These are phyloP conservation scores for Danaus plexippus DNA, from an alignment of 1,140 invertebrate genomes.

Conservation along the genomic window DNA sequence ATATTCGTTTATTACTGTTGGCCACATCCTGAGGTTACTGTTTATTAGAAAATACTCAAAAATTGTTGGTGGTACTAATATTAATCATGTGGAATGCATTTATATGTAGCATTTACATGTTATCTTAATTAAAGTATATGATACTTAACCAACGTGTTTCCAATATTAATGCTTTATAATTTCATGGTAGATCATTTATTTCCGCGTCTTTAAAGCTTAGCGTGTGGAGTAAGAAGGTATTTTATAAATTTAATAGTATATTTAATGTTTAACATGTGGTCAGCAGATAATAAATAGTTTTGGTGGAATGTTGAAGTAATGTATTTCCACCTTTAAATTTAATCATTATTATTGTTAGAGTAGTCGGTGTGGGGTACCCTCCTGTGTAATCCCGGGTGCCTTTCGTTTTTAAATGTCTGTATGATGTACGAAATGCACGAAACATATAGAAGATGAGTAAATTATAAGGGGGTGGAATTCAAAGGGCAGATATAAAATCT, in stretches of 20 bases:
- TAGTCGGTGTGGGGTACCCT: conserved; percentile 70
- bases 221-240: too few species aligned
- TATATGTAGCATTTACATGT: conserved; percentile 18
- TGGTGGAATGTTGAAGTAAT: conserved; percentile 39
- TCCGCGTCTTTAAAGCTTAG: too few species aligned
- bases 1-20: conserved; percentile 33
- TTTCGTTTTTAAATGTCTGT: conserved; percentile 71
- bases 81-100: conserved; percentile 10
- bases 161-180: too few species aligned
- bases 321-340: conserved; percentile 53
- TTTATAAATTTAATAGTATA: too few species aligned
- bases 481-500: conserved; percentile 46
- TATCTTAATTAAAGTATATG: not conserved
- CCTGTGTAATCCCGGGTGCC: conserved; percentile 67
- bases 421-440: conserved; percentile 74
- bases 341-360: conserved; percentile 67
- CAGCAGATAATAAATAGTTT: conserved; percentile 28
- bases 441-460: conserved; percentile 72
- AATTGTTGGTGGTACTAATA: conserved; percentile 1
- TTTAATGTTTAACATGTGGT: conserved; percentile 15
- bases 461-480: conserved; percentile 49
- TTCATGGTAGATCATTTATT: too few species aligned
- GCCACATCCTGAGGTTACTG: conserved; percentile 18
- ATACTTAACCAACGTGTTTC: too few species aligned
- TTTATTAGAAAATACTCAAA: not conserved